phyloP scores from a whole-genome alignment of 2,113 vertebrate species.

The Vulpes vulpes region DNA sequence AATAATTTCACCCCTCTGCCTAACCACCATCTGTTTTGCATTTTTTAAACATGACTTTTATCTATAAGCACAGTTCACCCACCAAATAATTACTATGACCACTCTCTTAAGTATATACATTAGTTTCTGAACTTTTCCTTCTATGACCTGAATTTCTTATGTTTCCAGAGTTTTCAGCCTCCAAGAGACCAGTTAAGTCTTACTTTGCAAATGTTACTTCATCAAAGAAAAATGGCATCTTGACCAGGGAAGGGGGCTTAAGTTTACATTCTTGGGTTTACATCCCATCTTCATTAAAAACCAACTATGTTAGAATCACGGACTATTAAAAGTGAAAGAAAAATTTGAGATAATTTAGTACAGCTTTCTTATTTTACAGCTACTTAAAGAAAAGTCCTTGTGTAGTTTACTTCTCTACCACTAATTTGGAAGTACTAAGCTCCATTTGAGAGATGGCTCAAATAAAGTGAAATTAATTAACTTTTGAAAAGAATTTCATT shows the following conservation, averaged over 20 bases:
- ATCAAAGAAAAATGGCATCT: slow-evolving; percentile 69
- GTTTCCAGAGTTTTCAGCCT: slow-evolving; percentile 60
- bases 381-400: not conserved
- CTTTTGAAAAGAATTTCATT: slow-evolving; percentile 59
- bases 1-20: slow-evolving; percentile 57
- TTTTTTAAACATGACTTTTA: slow-evolving; percentile 77
- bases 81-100: slow-evolving; percentile 75
- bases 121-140: slow-evolving; percentile 63
- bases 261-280: slow-evolving; percentile 50
- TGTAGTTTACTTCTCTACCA: slow-evolving; percentile 16
- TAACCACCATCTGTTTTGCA: slow-evolving; percentile 75
- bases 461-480: slow-evolving; percentile 70
- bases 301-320: not conserved
- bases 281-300: not conserved
- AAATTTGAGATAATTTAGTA: not conserved
- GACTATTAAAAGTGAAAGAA: slow-evolving; percentile 29
- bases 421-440: slow-evolving; percentile 41
- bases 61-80: slow-evolving; percentile 70
- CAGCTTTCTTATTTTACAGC: slow-evolving; percentile 29
- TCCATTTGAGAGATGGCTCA: slow-evolving; percentile 55
- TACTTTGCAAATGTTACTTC: slow-evolving; percentile 66
- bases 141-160: slow-evolving; percentile 57
- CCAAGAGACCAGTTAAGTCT: slow-evolving; percentile 64
- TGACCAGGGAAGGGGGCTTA: slow-evolving; percentile 36
- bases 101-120: slow-evolving; percentile 61